phyloP scores from a whole-genome alignment of 2,888 invertebrate species.

The Latrodectus hesperus region DNA sequence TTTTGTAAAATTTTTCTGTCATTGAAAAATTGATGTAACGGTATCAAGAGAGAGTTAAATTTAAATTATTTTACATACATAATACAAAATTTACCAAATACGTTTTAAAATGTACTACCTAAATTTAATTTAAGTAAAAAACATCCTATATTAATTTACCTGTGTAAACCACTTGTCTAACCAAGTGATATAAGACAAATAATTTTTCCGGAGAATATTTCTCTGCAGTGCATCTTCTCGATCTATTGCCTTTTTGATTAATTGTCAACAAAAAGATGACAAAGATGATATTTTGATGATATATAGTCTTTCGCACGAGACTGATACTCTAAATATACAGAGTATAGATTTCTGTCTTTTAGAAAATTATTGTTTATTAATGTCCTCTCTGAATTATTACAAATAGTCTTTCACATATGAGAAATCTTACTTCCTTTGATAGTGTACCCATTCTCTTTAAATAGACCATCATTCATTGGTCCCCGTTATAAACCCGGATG shows the following conservation, averaged over 20 bases:
- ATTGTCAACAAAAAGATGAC: slow-evolving; percentile 40
- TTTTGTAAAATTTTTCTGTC: no score
- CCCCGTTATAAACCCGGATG: background rate
- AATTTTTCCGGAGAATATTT: background rate
- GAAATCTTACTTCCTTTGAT: slow-evolving; percentile 16
- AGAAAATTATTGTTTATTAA: slow-evolving; percentile 48
- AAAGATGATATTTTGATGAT: slow-evolving; percentile 40
- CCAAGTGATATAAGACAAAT: background rate
- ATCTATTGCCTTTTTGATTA: slow-evolving; percentile 23
- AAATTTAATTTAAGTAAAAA: no score
- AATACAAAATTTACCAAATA: no score
- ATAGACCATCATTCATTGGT: slow-evolving; percentile 13
- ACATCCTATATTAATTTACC: background rate
- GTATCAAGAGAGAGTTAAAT: no score
- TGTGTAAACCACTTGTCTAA: background rate
- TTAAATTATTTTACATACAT: no score
- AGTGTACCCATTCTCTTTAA: background rate
- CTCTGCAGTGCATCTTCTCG: background rate
- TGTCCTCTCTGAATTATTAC: slow-evolving; percentile 36
- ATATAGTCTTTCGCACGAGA: slow-evolving; percentile 37
- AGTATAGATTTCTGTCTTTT: background rate
- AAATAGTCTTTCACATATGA: slow-evolving; percentile 15
- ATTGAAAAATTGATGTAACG: no score
- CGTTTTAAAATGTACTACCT: no score
- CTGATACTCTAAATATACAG: slow-evolving; percentile 17